Percentiles rank a stretch among this genome's conserved stretches.
These are phyloP conservation scores for Frankliniella fusca DNA, from an alignment of 2,888 invertebrate genomes.

Conservation along the genomic window DNA sequence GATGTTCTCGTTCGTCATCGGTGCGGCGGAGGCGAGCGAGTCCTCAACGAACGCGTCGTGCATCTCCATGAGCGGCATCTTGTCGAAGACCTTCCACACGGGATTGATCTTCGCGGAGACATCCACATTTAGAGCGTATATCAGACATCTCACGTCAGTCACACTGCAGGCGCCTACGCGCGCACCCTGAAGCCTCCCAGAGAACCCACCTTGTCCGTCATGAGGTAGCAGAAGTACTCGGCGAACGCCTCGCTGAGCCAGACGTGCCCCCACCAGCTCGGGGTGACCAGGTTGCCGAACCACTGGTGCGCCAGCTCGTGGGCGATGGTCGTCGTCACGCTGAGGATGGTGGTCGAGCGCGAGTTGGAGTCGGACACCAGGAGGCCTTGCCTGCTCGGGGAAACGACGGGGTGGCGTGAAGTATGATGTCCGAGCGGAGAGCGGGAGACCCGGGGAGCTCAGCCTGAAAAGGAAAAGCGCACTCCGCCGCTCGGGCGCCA, in stretches of 20 bases:
- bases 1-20: neutral
- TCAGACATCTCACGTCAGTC: no score
- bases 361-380: neutral
- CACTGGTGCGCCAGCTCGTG: constrained; percentile 18
- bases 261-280: neutral
- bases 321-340: neutral
- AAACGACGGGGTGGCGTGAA: no score
- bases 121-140: no score
- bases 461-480: no score
- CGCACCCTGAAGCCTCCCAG: neutral
- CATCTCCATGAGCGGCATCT: constrained; percentile 8
- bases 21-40: neutral
- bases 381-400: neutral
- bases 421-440: no score
- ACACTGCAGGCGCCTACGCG: neutral
- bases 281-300: constrained; percentile 21
- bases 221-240: neutral
- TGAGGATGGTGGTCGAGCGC: neutral
- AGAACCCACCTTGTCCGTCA: neutral
- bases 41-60: neutral
- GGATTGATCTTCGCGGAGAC: neutral
- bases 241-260: constrained; percentile 19
- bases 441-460: no score
- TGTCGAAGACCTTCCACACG: neutral
- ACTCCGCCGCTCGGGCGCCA: no score